Evolutionary conservation across 2,113 vertebrate species (phyloP).

Genomic region (Murina feae): DNA sequence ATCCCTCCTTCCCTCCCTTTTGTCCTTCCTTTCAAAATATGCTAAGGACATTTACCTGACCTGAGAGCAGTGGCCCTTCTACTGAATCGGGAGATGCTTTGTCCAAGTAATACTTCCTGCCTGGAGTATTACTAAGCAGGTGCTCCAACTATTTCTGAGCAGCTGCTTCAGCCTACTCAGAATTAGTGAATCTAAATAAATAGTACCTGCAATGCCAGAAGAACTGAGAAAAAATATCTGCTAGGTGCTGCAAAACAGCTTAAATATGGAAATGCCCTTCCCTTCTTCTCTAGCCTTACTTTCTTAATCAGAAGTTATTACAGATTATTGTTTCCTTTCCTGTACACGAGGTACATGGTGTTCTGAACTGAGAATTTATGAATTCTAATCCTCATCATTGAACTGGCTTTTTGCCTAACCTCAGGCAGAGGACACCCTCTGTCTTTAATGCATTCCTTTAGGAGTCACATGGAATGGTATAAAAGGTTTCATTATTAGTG

Average conservation of each 20-base stretch:
- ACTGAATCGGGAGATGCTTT: neutral
- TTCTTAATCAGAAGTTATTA: slow-evolving; percentile 31
- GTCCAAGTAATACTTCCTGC: neutral
- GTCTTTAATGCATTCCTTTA: slow-evolving; percentile 50
- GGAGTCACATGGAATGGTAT: slow-evolving; percentile 32
- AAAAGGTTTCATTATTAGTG: slow-evolving; percentile 61
- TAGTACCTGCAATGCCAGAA: slow-evolving; percentile 14
- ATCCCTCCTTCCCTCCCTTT: no score
- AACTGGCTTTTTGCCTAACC: slow-evolving; percentile 34
- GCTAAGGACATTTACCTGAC: neutral
- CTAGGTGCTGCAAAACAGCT: neutral
- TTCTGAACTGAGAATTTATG: slow-evolving; percentile 42
- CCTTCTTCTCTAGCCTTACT: neutral
- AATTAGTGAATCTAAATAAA: slow-evolving; percentile 64
- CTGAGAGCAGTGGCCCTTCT: neutral
- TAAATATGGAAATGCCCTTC: slow-evolving; percentile 24
- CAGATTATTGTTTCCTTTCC: neutral
- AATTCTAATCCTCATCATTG: slow-evolving; percentile 40
- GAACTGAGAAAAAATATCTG: slow-evolving; percentile 26
- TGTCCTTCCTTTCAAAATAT: neutral
- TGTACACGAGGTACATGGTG: neutral
- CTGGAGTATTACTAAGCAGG: neutral
- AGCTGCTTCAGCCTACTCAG: slow-evolving; percentile 43
- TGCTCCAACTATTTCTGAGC: slow-evolving; percentile 26
- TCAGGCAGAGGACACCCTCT: slow-evolving; percentile 28